Evolutionary conservation across 2,888 invertebrate species (phyloP), one percentile per base, ranked within the genome.

Genomic region (Meteorus colon): DNA sequence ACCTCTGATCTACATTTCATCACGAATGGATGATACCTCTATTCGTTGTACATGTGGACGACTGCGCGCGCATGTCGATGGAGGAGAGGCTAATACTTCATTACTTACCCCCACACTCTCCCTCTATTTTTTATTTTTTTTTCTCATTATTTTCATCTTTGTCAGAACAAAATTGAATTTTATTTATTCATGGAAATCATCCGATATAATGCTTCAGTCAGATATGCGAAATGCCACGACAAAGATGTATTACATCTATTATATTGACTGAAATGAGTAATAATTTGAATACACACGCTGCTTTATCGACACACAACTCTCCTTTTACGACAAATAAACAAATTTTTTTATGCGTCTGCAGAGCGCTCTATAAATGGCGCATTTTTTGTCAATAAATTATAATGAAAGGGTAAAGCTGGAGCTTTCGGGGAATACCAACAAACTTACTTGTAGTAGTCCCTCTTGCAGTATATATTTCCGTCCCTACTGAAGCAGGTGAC

Each of bases 391-490:
- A 55, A 55, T 55, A 6, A 55, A 19, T 5, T 10, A 55, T 55
- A 8, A 2, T 55, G 24, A 8, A 24, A 19, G 8, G 55, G 55
- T 55, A 2, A 24, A 55, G 19, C 6, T 1, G 2, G 19, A 37
- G n/a, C 3, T 65, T 48, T 59, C n/a, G 60, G 12, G n/a, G n/a
- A 48, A 75, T 71, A 66, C 27, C 4, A 74, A 72, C 65, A 29
- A 27, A 91, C 95, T 94, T 89, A 98, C 98, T 97, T 95, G 92
- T 96, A 96, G 91, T 98, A 98, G 91, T 98, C 98, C 89, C 96
- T 96, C 92, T 97, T 97, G 93, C 98, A 98, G 91, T 96, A 98
- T 86, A 98, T 97, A 89, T 95, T 95, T 85, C 96, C 97, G 89
- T 97, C 97, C 82, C 96, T 93, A 81, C 96, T 95, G 90, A 97